Conservation (phyloP, 2,888 invertebrate genomes). For the Beris morrisii region DNA sequence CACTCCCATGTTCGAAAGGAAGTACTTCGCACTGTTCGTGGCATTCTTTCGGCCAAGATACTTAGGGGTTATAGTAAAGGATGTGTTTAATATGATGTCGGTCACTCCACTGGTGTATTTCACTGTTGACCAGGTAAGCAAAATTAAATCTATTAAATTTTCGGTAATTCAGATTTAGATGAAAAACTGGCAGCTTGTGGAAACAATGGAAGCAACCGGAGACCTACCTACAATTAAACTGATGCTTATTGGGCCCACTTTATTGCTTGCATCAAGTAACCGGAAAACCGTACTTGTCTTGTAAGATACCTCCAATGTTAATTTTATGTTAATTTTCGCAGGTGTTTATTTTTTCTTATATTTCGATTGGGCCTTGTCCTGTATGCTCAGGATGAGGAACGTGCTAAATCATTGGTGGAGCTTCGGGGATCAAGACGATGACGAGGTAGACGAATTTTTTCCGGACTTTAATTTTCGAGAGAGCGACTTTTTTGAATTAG, state of each 20-base stretch:
- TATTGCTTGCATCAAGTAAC: conserved; percentile 35
- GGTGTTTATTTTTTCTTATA: conserved; percentile 48
- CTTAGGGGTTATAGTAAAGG: conserved; percentile 48
- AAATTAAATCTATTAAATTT: background rate
- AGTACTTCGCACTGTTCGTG: conserved; percentile 45
- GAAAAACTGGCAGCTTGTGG: conserved; percentile 19
- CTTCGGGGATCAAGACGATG: conserved; percentile 49
- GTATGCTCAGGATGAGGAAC: conserved; percentile 48
- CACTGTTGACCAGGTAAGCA: conserved; percentile 45
- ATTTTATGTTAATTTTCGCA: conserved; percentile 23
- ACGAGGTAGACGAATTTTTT: conserved; percentile 15
- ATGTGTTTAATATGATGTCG: conserved; percentile 47
- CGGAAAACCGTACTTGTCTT: background rate
- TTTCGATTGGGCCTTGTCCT: conserved; percentile 50
- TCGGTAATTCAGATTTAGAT: background rate
- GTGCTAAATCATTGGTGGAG: conserved; percentile 54
- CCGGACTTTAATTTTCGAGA: conserved; percentile 8
- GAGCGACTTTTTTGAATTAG: conserved; percentile 14
- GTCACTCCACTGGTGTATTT: conserved; percentile 50
- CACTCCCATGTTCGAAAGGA: conserved; percentile 45
- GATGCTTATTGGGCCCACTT: conserved; percentile 31
- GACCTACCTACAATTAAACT: conserved; percentile 31
- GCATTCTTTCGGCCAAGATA: conserved; percentile 50
- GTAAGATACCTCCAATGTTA: background rate
- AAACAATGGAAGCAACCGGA: conserved; percentile 31